Base-by-base conservation (phyloP, 2,888 invertebrate species). In the Mesorhabditis belari region DNA sequence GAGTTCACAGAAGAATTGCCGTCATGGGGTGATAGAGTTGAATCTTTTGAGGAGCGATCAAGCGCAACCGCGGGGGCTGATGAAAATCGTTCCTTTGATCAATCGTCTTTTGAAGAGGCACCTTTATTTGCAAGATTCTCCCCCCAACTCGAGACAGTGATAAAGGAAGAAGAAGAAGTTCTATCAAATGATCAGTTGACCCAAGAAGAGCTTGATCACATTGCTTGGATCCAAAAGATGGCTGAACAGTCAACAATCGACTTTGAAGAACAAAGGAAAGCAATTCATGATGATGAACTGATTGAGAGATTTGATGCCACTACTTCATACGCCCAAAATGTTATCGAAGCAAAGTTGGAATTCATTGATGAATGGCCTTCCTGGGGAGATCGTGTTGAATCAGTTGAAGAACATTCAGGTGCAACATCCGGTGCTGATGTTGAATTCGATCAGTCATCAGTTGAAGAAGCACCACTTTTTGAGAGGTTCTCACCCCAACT, bases 151-250 rank as follows among this genome's bases (percentile, higher is more conserved):
- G 50, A 27, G 27, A 49, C 35, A 12, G 58, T 50, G 55, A n/a
- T 49, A 6, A 4, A 57, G 26, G 25, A 56, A 56, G 54, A 63
- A 9, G n/a, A n/a, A n/a, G n/a, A n/a, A n/a, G n/a, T n/a, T n/a
- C n/a, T n/a, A n/a, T n/a, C 44, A n/a, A n/a, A 17, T n/a, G 53
- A 59, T 12, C 56, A 62, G 44, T 26, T 66, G 27, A 67, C 64
- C 0, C 57, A 63, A 4, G 66, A 67, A 60, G 67, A 67, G n/a
- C 9, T 66, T 9, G 68, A 66, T 24, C 68, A 69, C 51, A 69
- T 69, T 19, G 58, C 61, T 28, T 61, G 23, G 23, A 51, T 69
- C 5, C 29, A 58, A 53, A 23, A 60, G 25, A 61, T 63, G 29
- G 63, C 66, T 21, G 61, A 52, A 12, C 55, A 67, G 61, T 9